phyloP scores from a whole-genome alignment of 2,113 vertebrate genomes.

The Etheostoma spectabile region DNA sequence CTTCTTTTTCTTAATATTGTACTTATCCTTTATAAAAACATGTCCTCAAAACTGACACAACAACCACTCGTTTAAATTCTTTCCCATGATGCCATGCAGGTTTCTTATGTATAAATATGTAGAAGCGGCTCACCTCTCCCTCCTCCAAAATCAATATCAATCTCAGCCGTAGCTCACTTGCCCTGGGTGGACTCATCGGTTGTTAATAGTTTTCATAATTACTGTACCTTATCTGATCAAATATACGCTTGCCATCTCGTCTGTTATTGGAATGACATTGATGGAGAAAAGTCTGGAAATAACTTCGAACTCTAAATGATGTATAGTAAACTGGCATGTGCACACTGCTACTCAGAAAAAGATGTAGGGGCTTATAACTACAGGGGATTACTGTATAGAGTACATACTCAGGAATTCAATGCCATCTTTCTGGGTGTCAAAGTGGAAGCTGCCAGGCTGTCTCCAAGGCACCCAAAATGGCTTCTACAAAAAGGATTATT shows the following conservation, averaged over 20 bases:
- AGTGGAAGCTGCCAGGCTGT: slow-evolving; percentile 25
- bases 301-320: slow-evolving; percentile 10
- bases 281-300: slow-evolving; percentile 16
- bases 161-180: slow-evolving; percentile 48
- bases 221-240: slow-evolving; percentile 57
- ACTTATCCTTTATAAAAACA: background rate
- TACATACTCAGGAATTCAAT: slow-evolving; percentile 4
- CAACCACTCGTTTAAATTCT: slow-evolving; percentile 25
- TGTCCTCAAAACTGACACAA: background rate
- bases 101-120: slow-evolving; percentile 24
- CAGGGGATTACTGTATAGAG: slow-evolving; percentile 19
- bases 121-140: slow-evolving; percentile 7
- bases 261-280: slow-evolving; percentile 69
- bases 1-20: background rate
- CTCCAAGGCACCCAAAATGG: slow-evolving; percentile 30
- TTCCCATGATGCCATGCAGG: slow-evolving; percentile 32
- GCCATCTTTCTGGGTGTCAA: slow-evolving; percentile 6
- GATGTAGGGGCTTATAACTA: slow-evolving; percentile 10
- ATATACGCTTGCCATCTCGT: slow-evolving; percentile 23
- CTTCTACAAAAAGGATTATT: slow-evolving; percentile 56
- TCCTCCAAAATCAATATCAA: slow-evolving; percentile 61
- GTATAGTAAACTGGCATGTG: background rate
- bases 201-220: slow-evolving; percentile 55
- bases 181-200: slow-evolving; percentile 49
- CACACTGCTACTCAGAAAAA: background rate